Conservation (phyloP, 2,888 invertebrate species). For the Orchesella flavescens region DNA sequence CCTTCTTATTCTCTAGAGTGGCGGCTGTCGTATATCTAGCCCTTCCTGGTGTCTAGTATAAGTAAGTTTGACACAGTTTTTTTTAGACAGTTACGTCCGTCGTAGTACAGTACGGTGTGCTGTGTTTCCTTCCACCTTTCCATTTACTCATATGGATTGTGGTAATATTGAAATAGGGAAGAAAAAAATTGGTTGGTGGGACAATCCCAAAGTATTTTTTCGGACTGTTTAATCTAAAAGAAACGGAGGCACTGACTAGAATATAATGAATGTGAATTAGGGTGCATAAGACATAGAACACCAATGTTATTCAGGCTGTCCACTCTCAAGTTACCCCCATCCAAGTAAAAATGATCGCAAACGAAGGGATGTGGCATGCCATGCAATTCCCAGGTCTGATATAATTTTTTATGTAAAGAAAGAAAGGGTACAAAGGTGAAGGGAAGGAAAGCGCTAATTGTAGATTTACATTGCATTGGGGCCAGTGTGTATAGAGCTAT, state of each 20-base stretch:
- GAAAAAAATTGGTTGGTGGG: background rate
- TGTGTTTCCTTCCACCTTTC: background rate
- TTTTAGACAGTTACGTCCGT: background rate
- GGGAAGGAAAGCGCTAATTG: background rate
- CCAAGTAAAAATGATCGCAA: background rate
- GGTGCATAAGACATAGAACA: background rate
- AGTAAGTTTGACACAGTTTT: conserved; percentile 10
- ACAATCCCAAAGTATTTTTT: background rate
- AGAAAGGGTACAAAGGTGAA: background rate
- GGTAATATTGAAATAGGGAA: background rate
- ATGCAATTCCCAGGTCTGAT: background rate
- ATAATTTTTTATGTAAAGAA: background rate
- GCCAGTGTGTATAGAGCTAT: background rate
- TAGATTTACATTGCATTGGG: background rate
- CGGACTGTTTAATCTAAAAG: background rate
- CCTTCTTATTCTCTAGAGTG: background rate
- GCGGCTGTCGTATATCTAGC: background rate
- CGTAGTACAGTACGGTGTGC: no score
- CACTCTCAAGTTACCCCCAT: background rate
- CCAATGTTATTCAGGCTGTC: background rate
- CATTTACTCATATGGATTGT: background rate
- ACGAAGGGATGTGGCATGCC: no score
- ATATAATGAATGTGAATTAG: background rate
- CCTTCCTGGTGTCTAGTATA: background rate
- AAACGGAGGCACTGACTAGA: background rate